Evolutionary conservation across 2,113 vertebrate species (phyloP).

Genomic region (Podilymbus podiceps): DNA sequence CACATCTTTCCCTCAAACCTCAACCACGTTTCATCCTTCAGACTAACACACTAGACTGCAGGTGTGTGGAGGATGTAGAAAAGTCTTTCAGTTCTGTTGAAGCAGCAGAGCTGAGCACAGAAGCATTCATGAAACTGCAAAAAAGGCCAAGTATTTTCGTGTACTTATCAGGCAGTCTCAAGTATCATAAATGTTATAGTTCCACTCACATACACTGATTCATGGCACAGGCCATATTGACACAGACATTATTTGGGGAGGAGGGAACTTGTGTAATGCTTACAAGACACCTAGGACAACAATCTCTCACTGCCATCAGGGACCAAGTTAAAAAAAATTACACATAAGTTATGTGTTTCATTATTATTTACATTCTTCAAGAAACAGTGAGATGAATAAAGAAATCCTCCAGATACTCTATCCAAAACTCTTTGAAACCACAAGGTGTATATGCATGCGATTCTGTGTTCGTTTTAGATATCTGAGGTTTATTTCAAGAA

Average conservation of each 20-base stretch:
- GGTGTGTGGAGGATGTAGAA: slow-evolving; percentile 15
- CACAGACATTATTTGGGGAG: neutral
- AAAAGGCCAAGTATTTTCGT: neutral
- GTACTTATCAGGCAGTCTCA: neutral
- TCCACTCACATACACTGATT: neutral
- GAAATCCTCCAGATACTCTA: neutral
- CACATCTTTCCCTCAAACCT: neutral
- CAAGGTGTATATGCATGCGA: neutral
- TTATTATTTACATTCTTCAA: neutral
- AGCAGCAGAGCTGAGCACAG: neutral
- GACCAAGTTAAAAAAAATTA: neutral
- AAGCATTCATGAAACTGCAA: neutral
- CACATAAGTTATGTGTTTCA: neutral
- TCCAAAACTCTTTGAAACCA: neutral
- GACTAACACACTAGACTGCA: neutral
- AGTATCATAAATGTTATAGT: neutral
- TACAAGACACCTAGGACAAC: neutral
- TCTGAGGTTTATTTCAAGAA: neutral
- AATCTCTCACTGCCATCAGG: neutral
- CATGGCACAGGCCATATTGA: neutral
- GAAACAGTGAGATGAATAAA: neutral
- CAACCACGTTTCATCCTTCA: neutral
- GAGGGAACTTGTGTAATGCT: neutral
- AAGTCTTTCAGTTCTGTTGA: slow-evolving; percentile 18
- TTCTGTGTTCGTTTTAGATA: neutral